phyloP scores from a whole-genome alignment of 2,888 invertebrate species.

The Tryphoninae sp. region DNA sequence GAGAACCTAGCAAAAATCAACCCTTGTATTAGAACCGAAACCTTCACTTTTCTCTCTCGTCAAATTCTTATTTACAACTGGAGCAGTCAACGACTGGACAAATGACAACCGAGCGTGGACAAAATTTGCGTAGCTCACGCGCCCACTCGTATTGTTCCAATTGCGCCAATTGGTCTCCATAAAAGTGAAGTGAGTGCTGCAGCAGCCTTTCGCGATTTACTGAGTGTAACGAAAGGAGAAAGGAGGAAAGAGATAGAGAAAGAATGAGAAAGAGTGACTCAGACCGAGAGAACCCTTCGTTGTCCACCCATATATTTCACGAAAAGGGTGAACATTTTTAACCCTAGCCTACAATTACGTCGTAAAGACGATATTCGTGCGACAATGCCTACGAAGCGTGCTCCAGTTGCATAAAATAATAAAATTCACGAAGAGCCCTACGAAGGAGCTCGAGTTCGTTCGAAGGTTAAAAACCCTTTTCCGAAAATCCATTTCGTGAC shows the following conservation, averaged over 20 bases:
- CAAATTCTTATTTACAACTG: constrained; percentile 78
- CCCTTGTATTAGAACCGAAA: constrained; percentile 66
- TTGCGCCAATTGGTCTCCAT: constrained; percentile 67
- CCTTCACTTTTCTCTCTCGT: constrained; percentile 18
- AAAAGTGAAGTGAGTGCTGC: constrained; percentile 62
- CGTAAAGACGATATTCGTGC: constrained; percentile 71
- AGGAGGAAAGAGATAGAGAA: constrained; percentile 12
- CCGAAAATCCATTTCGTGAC: constrained; percentile 65
- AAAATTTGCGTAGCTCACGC: constrained; percentile 68
- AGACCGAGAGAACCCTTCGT: constrained; percentile 53
- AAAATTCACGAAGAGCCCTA: constrained; percentile 64
- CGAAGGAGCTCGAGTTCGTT: neutral
- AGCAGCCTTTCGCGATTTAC: constrained; percentile 22
- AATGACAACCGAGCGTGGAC: constrained; percentile 52
- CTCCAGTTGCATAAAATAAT: constrained; percentile 77
- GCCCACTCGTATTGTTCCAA: constrained; percentile 59
- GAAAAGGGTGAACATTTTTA: constrained; percentile 77
- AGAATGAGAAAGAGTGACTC: constrained; percentile 8
- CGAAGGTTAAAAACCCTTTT: constrained; percentile 75
- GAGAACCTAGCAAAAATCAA: constrained; percentile 71
- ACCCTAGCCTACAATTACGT: constrained; percentile 78
- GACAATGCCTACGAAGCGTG: constrained; percentile 71
- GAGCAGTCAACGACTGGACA: constrained; percentile 68
- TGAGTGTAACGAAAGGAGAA: neutral
- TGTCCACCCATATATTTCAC: constrained; percentile 73